Conservation (phyloP, 2,888 invertebrate genomes). For the Mallateleia sp. region DNA sequence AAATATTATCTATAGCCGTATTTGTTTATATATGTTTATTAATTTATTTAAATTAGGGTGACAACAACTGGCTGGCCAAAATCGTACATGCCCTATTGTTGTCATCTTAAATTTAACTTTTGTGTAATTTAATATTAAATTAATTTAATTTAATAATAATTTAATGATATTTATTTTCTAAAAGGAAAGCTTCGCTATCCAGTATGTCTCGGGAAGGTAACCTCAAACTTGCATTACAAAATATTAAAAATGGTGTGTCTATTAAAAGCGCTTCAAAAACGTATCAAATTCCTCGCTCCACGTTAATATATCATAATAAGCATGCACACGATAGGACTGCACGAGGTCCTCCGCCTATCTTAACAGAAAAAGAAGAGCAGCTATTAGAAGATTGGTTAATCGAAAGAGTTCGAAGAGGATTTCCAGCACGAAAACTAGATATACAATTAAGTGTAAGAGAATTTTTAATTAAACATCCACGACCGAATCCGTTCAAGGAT, state of each 20-base stretch:
- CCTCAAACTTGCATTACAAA: slow-evolving; percentile 7
- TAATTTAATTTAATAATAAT: slow-evolving; percentile 8
- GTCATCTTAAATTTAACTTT: slow-evolving; percentile 18
- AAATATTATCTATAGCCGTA: no score
- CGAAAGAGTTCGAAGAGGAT: slow-evolving; percentile 34
- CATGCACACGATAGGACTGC: neutral
- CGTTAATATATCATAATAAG: neutral
- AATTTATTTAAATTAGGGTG: no score
- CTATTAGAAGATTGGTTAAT: slow-evolving; percentile 26
- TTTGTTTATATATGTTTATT: no score
- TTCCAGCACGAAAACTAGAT: slow-evolving; percentile 37
- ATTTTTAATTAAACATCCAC: slow-evolving; percentile 3
- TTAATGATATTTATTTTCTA: slow-evolving; percentile 6
- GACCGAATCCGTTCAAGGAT: slow-evolving; percentile 32
- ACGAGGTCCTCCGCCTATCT: slow-evolving; percentile 19
- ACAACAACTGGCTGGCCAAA: slow-evolving; percentile 1
- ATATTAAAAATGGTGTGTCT: slow-evolving; percentile 16
- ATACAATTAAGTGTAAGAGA: slow-evolving; percentile 31
- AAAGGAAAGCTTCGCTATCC: no score
- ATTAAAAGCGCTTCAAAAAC: slow-evolving; percentile 19
- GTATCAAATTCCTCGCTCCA: neutral
- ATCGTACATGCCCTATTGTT: slow-evolving; percentile 19
- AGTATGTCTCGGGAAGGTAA: slow-evolving; percentile 27
- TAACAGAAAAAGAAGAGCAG: slow-evolving; percentile 10
- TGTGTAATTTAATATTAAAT: slow-evolving; percentile 6